These are phyloP conservation scores for Hofmannophila pseudospretella DNA, from an alignment of 2,888 invertebrate species.

Conservation along the genomic window DNA sequence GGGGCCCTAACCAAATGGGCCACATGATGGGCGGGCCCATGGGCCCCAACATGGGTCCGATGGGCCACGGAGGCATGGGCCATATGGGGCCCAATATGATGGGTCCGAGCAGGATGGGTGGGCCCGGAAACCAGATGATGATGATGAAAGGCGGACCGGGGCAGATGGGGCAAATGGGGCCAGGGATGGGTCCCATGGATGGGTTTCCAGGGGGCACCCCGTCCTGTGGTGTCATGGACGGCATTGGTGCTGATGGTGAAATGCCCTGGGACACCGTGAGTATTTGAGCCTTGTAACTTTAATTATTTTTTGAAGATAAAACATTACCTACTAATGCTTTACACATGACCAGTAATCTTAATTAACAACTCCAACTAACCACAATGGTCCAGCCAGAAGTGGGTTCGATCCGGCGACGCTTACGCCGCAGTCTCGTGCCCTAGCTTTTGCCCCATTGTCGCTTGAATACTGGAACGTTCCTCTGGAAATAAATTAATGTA, in stretches of 20 bases:
- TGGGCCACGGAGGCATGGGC: slow-evolving; percentile 66
- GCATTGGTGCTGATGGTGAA: slow-evolving; percentile 79
- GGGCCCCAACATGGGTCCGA: slow-evolving; percentile 68
- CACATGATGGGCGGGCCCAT: slow-evolving; percentile 74
- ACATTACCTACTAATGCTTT: too few relatives aligned
- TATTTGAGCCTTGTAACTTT: slow-evolving; percentile 13
- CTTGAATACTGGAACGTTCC: too few relatives aligned
- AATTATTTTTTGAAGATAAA: too few relatives aligned
- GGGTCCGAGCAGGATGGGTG: slow-evolving; percentile 62
- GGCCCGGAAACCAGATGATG: slow-evolving; percentile 69
- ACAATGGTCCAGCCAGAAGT: too few relatives aligned
- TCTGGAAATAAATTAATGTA: too few relatives aligned
- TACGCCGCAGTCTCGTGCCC: too few relatives aligned
- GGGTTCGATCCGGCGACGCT: too few relatives aligned
- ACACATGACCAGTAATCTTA: too few relatives aligned
- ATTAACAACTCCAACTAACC: too few relatives aligned
- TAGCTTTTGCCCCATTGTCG: too few relatives aligned
- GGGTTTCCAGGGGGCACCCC: slow-evolving; percentile 78
- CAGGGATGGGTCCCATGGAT: slow-evolving; percentile 70
- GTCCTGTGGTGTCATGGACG: slow-evolving; percentile 79
- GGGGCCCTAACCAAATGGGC: slow-evolving; percentile 69
- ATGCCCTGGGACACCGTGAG: slow-evolving; percentile 78
- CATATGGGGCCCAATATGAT: slow-evolving; percentile 73
- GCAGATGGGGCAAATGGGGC: slow-evolving; percentile 69
- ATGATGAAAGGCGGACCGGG: slow-evolving; percentile 72